Base-by-base conservation (phyloP, 1,140 invertebrate genomes). In the Trypoxylus dichotomus region DNA sequence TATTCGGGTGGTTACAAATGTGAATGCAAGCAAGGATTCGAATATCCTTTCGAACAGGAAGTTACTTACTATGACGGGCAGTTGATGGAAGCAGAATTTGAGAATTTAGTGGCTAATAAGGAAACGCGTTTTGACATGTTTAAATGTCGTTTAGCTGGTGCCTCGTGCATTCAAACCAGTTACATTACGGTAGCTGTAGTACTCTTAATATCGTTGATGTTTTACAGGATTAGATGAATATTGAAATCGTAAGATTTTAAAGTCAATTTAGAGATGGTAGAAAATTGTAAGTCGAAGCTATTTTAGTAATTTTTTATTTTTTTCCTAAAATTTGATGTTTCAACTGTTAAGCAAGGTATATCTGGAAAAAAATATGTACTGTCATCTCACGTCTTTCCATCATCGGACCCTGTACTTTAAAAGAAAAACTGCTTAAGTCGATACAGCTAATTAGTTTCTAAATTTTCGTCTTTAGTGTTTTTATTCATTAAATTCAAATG, bases 1-100 rank as follows among this genome's bases (percentile, higher is more conserved):
- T 93, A 96, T 80, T 92, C 92, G 13, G 97, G 97, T 74, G 96
- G 96, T n/a, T 99, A 99, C 88, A 99, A 99, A 88, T 99, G 98
- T 87, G 97, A 98, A 86, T 99, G 97, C 85, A 92, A 95, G 75
- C 97, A 99, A 88, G 97, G 97, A 27, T 99, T 92, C 84, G 98
- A 99, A 85, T 99, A 98, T 90, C 97, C 97, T 0, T 98, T 97
- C 85, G 96, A 98, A 87, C 96, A 97, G 87, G 88, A 91, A 3
- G 97, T 95, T 82, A 98, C 94, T 3, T 99, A 98, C 86, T 98
- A 95, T 85, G 97, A 99, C 87, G 97, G 97, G 0, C 97, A 99
- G 88, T 89, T 97, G 21, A 92, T 98, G 42, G 97, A 99, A 87
- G 94, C 96, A 0, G 97, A 99, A 87, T 98, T 97, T 87, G 90